A percentile compares a stretch with the other conserved stretches of the same genome.
phyloP scores from a whole-genome alignment of 2,113 vertebrate species.

The Spea multiplicata region DNA sequence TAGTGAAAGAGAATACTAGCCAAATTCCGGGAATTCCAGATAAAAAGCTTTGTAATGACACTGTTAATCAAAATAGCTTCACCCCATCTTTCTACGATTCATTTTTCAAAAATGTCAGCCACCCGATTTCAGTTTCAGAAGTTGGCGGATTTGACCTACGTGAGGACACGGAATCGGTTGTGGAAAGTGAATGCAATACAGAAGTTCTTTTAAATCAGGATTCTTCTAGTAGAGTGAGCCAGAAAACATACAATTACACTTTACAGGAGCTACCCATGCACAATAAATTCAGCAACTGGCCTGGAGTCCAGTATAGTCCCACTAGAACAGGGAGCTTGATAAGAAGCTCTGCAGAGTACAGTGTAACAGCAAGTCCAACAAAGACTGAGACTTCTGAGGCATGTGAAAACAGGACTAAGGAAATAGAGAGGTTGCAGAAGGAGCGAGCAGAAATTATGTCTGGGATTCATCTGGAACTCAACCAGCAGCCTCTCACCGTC shows the following conservation, averaged over 20 bases:
- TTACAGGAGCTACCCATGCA: slow-evolving; percentile 75
- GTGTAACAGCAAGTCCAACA: slow-evolving; percentile 17
- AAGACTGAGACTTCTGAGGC: slow-evolving; percentile 8
- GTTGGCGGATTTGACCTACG: slow-evolving; percentile 52
- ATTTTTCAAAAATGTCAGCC: slow-evolving; percentile 50
- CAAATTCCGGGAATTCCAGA: not conserved
- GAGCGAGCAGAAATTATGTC: slow-evolving; percentile 81
- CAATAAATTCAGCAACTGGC: slow-evolving; percentile 89
- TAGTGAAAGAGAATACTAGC: not conserved
- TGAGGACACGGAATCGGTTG: slow-evolving; percentile 64
- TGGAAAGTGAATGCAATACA: slow-evolving; percentile 77
- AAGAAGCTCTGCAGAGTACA: not conserved
- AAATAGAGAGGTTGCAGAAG: slow-evolving; percentile 69
- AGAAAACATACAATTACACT: slow-evolving; percentile 51
- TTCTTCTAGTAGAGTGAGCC: slow-evolving; percentile 45
- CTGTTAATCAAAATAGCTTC: slow-evolving; percentile 8
- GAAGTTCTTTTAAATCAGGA: slow-evolving; percentile 69
- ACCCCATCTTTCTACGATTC: slow-evolving; percentile 40
- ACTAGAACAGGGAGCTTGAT: not conserved
- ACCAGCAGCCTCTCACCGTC: slow-evolving; percentile 75
- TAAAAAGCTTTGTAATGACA: not conserved
- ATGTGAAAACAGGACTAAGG: slow-evolving; percentile 59
- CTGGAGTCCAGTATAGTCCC: slow-evolving; percentile 66
- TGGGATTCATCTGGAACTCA: slow-evolving; percentile 72
- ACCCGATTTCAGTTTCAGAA: slow-evolving; percentile 48